A percentile compares a stretch with the other conserved stretches of the same genome.
Evolutionary conservation across 2,113 vertebrate genomes (phyloP).

Genomic region (Oreamnos americanus): DNA sequence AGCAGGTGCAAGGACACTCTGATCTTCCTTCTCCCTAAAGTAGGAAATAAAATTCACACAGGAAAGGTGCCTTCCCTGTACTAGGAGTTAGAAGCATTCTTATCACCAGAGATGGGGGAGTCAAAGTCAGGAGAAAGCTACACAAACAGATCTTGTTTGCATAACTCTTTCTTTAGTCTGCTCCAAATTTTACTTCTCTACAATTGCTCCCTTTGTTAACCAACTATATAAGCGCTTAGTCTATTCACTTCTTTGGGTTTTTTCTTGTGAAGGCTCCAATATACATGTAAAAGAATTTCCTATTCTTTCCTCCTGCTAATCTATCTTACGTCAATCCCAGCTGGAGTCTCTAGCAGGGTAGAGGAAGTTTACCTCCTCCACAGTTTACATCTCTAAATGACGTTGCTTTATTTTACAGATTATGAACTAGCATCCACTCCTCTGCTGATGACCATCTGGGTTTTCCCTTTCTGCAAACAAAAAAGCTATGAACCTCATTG

Average conservation of each 20-base stretch:
- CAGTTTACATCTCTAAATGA: not conserved
- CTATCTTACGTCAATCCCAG: not conserved
- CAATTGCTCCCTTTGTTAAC: not conserved
- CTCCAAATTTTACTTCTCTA: not conserved
- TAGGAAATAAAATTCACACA: not conserved
- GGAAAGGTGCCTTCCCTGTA: not conserved
- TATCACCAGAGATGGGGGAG: not conserved
- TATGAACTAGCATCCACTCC: not conserved
- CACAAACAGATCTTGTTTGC: not conserved
- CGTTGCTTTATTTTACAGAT: not conserved
- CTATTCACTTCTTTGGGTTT: not conserved
- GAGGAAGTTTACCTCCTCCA: not conserved
- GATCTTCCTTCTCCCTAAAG: not conserved
- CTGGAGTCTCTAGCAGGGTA: not conserved
- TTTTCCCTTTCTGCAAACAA: not conserved
- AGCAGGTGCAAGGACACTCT: not conserved
- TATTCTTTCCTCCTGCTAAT: not conserved
- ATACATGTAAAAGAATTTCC: not conserved
- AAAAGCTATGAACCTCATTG: not conserved
- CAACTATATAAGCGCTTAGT: not conserved
- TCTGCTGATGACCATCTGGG: not conserved
- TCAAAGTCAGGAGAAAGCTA: not conserved
- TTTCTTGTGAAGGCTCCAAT: not conserved
- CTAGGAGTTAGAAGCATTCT: not conserved
- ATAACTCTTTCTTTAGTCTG: not conserved